phyloP scores from a whole-genome alignment of 2,888 invertebrate species.

The Reticulitermes lucifugus region DNA sequence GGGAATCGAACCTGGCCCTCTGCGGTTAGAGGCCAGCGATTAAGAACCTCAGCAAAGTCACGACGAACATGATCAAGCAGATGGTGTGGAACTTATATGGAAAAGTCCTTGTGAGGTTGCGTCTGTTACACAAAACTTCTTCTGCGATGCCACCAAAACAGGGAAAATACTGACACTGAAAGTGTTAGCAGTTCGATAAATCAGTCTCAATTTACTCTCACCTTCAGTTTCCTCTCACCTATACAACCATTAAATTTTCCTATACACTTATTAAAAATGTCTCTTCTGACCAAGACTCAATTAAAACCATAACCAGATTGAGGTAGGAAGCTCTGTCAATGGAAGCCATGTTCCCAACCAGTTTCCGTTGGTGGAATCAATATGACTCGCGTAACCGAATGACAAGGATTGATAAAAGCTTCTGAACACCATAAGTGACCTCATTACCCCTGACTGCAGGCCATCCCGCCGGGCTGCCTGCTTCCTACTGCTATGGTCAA shows the following conservation, averaged over 20 bases:
- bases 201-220: too few relatives aligned
- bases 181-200: too few relatives aligned
- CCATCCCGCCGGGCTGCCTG: not conserved
- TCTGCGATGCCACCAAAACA: not conserved
- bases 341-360: not conserved
- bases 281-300: not conserved
- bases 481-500: slow-evolving; percentile 2
- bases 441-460: slow-evolving; percentile 17
- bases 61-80: too few relatives aligned
- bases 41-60: too few relatives aligned
- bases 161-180: not conserved
- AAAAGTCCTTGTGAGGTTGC: not conserved
- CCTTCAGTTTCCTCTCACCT: too few relatives aligned
- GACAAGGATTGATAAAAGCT: slow-evolving; percentile 3
- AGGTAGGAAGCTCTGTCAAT: not conserved
- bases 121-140: not conserved
- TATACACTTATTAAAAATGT: too few relatives aligned
- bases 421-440: slow-evolving; percentile 26
- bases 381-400: not conserved
- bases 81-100: not conserved
- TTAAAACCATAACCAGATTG: not conserved
- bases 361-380: slow-evolving; percentile 4
- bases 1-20: too few relatives aligned
- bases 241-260: too few relatives aligned
- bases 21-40: too few relatives aligned